Evolutionary conservation across 2,888 invertebrate species (phyloP).

Genomic region (Thecophora atra): DNA sequence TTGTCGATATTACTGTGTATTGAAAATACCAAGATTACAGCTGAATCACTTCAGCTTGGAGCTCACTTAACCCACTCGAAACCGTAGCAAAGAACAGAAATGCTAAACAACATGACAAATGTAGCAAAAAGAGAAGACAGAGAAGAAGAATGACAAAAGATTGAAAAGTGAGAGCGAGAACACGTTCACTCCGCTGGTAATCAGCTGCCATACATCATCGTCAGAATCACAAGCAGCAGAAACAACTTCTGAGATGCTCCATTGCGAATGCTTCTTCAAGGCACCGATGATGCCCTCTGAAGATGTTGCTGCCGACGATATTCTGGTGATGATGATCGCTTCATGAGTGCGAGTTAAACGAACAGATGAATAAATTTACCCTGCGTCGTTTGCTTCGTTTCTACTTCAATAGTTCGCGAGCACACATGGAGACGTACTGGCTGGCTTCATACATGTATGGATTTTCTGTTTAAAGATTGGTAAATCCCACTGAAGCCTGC

Average conservation of each 20-base stretch:
- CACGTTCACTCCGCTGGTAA: neutral
- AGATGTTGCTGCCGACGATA: too few species aligned
- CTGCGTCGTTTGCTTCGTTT: neutral
- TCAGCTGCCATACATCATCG: neutral
- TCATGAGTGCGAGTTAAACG: neutral
- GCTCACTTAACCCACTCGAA: constrained; percentile 19
- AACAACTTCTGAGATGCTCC: neutral
- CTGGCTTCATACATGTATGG: neutral
- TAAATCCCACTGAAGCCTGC: neutral
- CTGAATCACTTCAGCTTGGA: constrained; percentile 27
- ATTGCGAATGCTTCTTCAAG: neutral
- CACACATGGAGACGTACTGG: neutral
- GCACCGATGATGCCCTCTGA: neutral
- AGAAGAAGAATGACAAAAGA: neutral
- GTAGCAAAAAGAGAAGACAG: too few species aligned
- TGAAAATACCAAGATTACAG: constrained; percentile 24
- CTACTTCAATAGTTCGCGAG: neutral
- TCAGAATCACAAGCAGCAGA: neutral
- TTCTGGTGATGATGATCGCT: neutral
- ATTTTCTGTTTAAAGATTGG: too few species aligned
- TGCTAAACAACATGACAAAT: too few species aligned
- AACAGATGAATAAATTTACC: neutral
- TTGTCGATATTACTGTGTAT: neutral
- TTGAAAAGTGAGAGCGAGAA: neutral
- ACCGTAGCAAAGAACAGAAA: neutral